phyloP scores from a whole-genome alignment of 1,140 invertebrate genomes.

The Pogonognathellus flavescens region DNA sequence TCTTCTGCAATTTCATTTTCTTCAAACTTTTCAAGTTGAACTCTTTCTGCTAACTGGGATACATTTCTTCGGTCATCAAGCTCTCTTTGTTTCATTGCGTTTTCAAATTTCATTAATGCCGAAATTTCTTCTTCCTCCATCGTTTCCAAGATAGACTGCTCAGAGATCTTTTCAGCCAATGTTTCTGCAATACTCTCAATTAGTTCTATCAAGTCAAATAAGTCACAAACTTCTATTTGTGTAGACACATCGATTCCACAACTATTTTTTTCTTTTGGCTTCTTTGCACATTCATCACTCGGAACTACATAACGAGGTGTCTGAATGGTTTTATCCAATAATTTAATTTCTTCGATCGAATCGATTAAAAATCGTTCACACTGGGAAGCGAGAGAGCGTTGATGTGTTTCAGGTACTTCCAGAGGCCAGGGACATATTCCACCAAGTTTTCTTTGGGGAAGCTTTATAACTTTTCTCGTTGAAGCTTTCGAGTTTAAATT shows the following conservation, averaged over 20 bases:
- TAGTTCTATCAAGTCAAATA: conserved; percentile 24
- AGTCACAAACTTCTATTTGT: conserved; percentile 17
- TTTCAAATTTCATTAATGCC: conserved; percentile 27
- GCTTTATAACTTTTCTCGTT: not conserved
- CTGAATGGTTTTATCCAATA: not conserved
- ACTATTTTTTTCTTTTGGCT: not conserved
- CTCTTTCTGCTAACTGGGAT: not conserved
- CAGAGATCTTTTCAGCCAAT: conserved; percentile 34
- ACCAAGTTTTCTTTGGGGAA: not conserved
- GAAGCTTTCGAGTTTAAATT: not conserved
- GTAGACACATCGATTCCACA: conserved; percentile 26
- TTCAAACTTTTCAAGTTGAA: not conserved
- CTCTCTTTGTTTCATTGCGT: not conserved
- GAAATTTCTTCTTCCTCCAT: conserved; percentile 55
- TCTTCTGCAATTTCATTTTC: not conserved
- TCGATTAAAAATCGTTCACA: not conserved
- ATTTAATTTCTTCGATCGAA: not conserved
- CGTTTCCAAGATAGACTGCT: conserved; percentile 35
- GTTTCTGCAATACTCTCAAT: conserved; percentile 4
- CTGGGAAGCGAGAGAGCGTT: not conserved
- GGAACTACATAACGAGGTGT: not conserved
- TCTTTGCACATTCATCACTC: not conserved
- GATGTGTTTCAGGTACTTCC: not conserved
- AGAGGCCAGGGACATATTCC: conserved; percentile 4
- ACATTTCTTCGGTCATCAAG: not conserved